These are phyloP conservation scores for Pseudochromis fuscus DNA, from an alignment of 2,797 vertebrate genomes.

Conservation along the genomic window DNA sequence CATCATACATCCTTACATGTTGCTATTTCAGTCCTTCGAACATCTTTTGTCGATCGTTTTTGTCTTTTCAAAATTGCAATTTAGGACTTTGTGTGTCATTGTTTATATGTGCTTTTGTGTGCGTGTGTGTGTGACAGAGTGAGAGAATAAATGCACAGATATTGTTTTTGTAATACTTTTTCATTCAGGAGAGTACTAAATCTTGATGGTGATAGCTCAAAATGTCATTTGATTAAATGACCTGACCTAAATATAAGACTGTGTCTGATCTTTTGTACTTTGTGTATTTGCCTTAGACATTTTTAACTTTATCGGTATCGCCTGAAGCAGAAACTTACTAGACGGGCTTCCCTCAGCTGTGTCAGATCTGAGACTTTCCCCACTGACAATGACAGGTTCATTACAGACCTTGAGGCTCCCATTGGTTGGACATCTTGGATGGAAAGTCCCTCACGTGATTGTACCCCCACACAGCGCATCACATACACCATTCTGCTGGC, in stretches of 20 bases:
- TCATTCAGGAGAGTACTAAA: conserved; percentile 52
- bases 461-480: no score
- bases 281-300: no score
- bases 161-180: conserved; percentile 40
- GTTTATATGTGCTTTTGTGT: conserved; percentile 1
- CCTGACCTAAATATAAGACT: conserved; percentile 38
- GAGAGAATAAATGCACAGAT: conserved; percentile 11
- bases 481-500: no score
- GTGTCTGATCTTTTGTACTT: conserved; percentile 11
- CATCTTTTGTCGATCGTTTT: conserved; percentile 13
- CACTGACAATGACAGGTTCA: no score
- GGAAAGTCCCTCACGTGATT: no score
- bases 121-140: neutral
- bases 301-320: no score
- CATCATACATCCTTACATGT: conserved; percentile 10
- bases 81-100: conserved; percentile 22
- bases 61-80: conserved; percentile 25
- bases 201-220: conserved; percentile 38
- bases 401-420: no score
- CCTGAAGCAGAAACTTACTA: no score
- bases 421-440: no score
- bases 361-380: no score
- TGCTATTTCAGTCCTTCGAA: conserved; percentile 1
- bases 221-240: conserved; percentile 66
- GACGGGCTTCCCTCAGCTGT: no score